Conservation (phyloP, 2,113 vertebrate genomes). For the Rhinichthys klamathensis region DNA sequence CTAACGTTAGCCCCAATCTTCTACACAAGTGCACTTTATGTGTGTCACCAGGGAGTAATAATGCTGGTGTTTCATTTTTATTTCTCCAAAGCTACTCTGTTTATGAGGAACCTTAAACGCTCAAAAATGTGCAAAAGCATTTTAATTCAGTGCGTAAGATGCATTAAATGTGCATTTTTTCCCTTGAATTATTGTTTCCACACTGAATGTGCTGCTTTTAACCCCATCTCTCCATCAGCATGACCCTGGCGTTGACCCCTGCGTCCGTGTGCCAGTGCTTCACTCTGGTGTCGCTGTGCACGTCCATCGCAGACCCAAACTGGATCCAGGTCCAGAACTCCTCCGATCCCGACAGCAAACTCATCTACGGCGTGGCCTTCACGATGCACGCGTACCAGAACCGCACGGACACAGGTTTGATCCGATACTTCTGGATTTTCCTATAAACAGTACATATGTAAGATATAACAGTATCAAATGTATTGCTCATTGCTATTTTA, state of each 20-base stretch:
- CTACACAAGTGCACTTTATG: background rate
- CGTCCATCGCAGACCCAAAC: constrained; percentile 66
- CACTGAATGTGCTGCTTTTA: background rate
- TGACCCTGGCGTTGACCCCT: constrained; percentile 62
- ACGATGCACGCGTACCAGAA: constrained; percentile 60
- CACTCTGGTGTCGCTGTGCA: constrained; percentile 62
- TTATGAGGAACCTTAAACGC: background rate
- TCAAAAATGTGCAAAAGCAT: background rate
- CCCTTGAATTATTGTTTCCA: background rate
- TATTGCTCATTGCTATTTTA: background rate
- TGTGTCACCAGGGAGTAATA: background rate
- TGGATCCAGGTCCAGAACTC: constrained; percentile 65
- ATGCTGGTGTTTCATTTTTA: background rate
- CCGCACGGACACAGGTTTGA: constrained; percentile 61
- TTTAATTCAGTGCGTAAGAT: background rate
- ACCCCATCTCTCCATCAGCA: constrained; percentile 11
- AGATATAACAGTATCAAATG: too few relatives aligned
- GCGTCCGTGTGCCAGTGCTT: constrained; percentile 66
- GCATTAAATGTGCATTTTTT: background rate
- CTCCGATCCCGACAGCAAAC: constrained; percentile 33
- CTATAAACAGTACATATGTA: too few relatives aligned
- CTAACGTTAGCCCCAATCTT: background rate
- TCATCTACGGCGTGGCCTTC: constrained; percentile 67
- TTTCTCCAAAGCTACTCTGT: background rate
- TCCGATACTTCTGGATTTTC: background rate